Evolutionary conservation across 2,113 vertebrate genomes (phyloP).

Genomic region (Tupaia tana): DNA sequence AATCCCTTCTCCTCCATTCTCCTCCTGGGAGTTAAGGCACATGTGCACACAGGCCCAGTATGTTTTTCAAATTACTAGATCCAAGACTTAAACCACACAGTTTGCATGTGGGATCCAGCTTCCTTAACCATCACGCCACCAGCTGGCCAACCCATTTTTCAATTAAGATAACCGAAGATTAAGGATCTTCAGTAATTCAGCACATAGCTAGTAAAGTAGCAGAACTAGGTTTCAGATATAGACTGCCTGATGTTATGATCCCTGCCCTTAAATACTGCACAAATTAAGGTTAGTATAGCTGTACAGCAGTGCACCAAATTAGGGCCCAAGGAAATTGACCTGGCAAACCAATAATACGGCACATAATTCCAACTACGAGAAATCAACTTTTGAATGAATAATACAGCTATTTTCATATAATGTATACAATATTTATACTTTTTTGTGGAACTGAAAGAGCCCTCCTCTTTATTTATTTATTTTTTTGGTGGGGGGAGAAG

Average conservation of each 20-base stretch:
- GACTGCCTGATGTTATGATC: neutral
- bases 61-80: too few relatives aligned
- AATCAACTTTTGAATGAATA: neutral
- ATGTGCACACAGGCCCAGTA: too few relatives aligned
- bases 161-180: neutral
- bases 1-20: too few relatives aligned
- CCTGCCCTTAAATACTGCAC: neutral
- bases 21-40: too few relatives aligned
- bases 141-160: neutral
- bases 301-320: neutral
- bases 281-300: neutral
- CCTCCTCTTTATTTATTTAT: neutral
- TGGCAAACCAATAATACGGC: neutral
- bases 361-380: neutral
- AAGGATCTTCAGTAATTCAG: neutral
- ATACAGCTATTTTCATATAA: neutral
- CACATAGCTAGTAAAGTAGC: neutral
- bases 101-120: too few relatives aligned
- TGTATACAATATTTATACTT: neutral
- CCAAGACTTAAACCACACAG: too few relatives aligned
- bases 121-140: too few relatives aligned
- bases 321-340: neutral
- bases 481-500: too few relatives aligned
- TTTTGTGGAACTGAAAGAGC: neutral
- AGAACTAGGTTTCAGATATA: neutral